These are phyloP conservation scores for Eulemur mongoz DNA, from an alignment of 2,797 vertebrate species.

Conservation along the genomic window DNA sequence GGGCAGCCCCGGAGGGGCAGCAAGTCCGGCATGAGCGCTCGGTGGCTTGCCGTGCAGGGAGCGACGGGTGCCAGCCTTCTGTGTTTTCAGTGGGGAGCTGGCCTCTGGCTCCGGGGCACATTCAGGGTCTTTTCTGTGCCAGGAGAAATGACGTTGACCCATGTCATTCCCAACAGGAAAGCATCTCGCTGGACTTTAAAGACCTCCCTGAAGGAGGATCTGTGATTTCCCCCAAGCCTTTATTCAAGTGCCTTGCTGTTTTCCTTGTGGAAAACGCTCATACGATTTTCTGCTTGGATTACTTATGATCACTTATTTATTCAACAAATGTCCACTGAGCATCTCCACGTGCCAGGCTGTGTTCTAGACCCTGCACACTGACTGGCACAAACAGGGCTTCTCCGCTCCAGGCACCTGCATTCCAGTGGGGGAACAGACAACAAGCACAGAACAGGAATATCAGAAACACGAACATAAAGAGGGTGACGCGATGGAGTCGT, in stretches of 20 bases:
- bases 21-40: background rate
- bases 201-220: background rate
- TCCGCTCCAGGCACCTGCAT: background rate
- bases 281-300: background rate
- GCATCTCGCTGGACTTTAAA: background rate
- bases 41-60: background rate
- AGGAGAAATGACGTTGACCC: background rate
- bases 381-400: background rate
- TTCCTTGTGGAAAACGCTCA: background rate
- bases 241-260: background rate
- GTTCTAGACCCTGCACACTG: background rate
- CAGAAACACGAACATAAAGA: background rate
- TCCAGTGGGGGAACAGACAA: background rate
- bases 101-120: background rate
- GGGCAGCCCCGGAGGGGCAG: background rate
- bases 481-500: rapidly evolving
- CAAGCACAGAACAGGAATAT: background rate
- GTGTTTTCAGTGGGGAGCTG: background rate
- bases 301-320: background rate
- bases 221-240: background rate
- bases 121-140: background rate
- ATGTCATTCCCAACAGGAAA: background rate
- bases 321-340: background rate
- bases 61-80: background rate
- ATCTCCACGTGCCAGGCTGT: background rate